Conservation (phyloP, 2,888 invertebrate genomes). For the Brenthis hecate region DNA sequence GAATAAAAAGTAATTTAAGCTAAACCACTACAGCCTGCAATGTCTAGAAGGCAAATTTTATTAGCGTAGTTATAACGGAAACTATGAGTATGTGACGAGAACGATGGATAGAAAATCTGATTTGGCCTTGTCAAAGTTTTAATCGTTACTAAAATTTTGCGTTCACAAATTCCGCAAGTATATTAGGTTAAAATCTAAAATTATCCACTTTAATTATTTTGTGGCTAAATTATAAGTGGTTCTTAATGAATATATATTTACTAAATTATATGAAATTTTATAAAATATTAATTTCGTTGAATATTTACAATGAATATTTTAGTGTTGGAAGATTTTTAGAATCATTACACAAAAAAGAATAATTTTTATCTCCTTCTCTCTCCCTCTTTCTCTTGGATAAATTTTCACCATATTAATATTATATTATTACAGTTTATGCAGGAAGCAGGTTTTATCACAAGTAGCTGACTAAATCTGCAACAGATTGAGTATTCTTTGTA, state of each 20-base stretch:
- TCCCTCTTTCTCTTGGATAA: too few species aligned
- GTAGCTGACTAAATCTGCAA: too few species aligned
- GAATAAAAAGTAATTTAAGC: not conserved
- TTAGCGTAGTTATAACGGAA: conserved; percentile 4
- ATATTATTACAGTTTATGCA: too few species aligned
- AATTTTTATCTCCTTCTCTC: too few species aligned
- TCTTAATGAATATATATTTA: not conserved
- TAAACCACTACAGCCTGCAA: not conserved
- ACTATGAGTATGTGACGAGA: not conserved
- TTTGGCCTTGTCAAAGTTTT: conserved; percentile 6
- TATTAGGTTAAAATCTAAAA: not conserved
- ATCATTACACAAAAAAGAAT: too few species aligned
- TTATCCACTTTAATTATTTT: not conserved
- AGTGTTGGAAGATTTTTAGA: too few species aligned
- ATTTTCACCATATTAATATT: too few species aligned
- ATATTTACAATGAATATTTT: too few species aligned
- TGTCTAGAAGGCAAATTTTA: not conserved
- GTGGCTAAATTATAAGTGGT: not conserved
- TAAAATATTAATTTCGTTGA: too few species aligned
- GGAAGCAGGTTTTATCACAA: too few species aligned
- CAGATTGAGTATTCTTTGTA: too few species aligned
- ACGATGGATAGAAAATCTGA: not conserved
- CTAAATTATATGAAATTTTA: not conserved
- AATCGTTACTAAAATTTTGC: not conserved
- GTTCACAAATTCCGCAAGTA: conserved; percentile 1